A percentile compares a stretch with the other conserved stretches of the same genome.
Evolutionary conservation across 2,797 vertebrate species (phyloP).

Genomic region (Apogon talboti): DNA sequence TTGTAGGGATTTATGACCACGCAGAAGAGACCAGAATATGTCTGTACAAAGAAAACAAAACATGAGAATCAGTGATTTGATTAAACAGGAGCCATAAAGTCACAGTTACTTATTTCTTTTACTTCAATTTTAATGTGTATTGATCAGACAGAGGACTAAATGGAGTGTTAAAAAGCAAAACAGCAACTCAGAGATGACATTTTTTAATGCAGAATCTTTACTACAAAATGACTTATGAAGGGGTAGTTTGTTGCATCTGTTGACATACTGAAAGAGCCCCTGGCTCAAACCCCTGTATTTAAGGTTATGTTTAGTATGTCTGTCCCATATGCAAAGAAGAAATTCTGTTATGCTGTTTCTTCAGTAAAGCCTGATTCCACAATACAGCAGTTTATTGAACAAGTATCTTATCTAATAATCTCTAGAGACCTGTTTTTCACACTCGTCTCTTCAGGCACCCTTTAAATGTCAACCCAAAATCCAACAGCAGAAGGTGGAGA

Average conservation of each 20-base stretch:
- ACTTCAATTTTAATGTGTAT: conserved; percentile 13
- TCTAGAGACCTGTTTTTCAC: too few species aligned
- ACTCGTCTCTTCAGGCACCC: not conserved
- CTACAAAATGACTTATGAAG: not conserved
- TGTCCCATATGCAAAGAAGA: too few species aligned
- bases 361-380: too few species aligned
- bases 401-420: too few species aligned
- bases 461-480: conserved; percentile 19
- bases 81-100: not conserved
- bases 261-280: not conserved
- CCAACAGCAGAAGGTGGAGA: not conserved
- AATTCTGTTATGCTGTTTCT: too few species aligned
- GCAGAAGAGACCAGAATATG: conserved; percentile 99
- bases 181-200: not conserved
- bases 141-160: conserved; percentile 11
- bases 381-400: too few species aligned
- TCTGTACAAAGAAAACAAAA: conserved; percentile 81
- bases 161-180: conserved; percentile 14
- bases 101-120: conserved; percentile 1
- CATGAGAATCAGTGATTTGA: not conserved
- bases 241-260: too few species aligned
- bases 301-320: too few species aligned
- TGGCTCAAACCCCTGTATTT: too few species aligned
- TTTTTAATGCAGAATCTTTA: not conserved
- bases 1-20: conserved; percentile 99